phyloP scores from a whole-genome alignment of 2,888 invertebrate species.

The Andrena bicolor region DNA sequence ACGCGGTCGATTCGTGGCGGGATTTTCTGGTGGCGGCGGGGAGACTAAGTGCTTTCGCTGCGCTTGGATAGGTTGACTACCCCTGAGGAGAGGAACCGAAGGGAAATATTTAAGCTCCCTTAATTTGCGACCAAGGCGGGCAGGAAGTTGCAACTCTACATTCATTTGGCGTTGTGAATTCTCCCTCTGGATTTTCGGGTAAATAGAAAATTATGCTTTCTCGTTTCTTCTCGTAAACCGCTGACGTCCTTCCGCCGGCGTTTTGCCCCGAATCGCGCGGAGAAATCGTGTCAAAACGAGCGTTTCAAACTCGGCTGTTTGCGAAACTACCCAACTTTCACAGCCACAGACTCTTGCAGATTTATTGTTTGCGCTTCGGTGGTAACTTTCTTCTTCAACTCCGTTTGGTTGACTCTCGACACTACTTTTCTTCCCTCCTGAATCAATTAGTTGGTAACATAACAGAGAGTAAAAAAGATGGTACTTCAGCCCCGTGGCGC shows the following conservation, averaged over 20 bases:
- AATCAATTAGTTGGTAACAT: background rate
- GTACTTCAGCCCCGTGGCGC: background rate
- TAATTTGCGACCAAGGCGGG: background rate
- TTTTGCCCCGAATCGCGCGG: constrained; percentile 23
- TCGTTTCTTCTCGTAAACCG: constrained; percentile 28
- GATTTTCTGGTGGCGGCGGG: background rate
- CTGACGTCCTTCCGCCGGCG: background rate
- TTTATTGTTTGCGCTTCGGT: background rate
- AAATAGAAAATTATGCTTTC: constrained; percentile 36
- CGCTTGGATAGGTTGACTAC: background rate
- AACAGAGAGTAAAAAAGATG: background rate
- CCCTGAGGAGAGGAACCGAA: background rate
- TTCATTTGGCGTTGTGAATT: constrained; percentile 35
- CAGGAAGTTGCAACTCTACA: constrained; percentile 6
- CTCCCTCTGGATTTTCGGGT: constrained; percentile 5
- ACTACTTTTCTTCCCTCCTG: background rate
- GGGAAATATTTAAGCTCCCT: constrained; percentile 22
- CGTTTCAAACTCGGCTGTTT: no score
- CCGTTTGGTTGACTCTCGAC: background rate
- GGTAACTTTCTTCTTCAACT: background rate
- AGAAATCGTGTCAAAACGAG: background rate
- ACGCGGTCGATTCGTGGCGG: background rate
- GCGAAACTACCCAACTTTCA: background rate
- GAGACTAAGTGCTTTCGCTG: background rate
- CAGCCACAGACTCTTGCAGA: background rate